phyloP scores from a whole-genome alignment of 2,888 invertebrate genomes.

The Dryococelus australis region DNA sequence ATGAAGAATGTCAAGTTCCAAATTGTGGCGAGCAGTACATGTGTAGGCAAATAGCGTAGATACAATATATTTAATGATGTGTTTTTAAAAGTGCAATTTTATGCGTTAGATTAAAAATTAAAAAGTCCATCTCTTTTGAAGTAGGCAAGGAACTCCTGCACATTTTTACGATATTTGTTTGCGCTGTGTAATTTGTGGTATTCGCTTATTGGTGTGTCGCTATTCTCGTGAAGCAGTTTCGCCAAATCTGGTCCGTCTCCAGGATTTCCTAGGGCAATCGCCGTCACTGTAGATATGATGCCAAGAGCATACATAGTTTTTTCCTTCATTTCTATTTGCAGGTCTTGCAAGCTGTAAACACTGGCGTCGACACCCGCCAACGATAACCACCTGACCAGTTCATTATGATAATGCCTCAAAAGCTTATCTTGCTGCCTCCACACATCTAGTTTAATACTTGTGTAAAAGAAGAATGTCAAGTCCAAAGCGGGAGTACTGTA shows the following conservation, averaged over 20 bases:
- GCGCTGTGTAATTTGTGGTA: not conserved
- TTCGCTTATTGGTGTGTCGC: not conserved
- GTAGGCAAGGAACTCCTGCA: not conserved
- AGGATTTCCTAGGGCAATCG: not conserved
- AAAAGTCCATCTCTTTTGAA: not conserved
- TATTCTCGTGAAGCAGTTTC: not conserved
- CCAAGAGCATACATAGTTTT: not conserved
- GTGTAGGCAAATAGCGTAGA: too few relatives aligned
- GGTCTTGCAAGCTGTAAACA: not conserved
- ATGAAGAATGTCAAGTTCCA: too few relatives aligned
- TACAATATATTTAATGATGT: too few relatives aligned
- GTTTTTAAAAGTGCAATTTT: too few relatives aligned
- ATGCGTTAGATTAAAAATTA: too few relatives aligned
- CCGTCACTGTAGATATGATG: not conserved
- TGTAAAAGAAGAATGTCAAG: not conserved
- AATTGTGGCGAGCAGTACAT: too few relatives aligned
- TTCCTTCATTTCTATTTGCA: not conserved
- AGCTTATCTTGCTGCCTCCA: not conserved
- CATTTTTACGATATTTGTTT: not conserved
- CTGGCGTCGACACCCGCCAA: not conserved
- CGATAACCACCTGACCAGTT: not conserved
- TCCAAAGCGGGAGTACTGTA: not conserved
- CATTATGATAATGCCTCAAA: not conserved
- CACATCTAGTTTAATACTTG: not conserved
- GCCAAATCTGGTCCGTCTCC: not conserved